A percentile compares a stretch with the other conserved stretches of the same genome.
Evolutionary conservation across 2,888 invertebrate genomes (phyloP).

Genomic region (Rutpela maculata): DNA sequence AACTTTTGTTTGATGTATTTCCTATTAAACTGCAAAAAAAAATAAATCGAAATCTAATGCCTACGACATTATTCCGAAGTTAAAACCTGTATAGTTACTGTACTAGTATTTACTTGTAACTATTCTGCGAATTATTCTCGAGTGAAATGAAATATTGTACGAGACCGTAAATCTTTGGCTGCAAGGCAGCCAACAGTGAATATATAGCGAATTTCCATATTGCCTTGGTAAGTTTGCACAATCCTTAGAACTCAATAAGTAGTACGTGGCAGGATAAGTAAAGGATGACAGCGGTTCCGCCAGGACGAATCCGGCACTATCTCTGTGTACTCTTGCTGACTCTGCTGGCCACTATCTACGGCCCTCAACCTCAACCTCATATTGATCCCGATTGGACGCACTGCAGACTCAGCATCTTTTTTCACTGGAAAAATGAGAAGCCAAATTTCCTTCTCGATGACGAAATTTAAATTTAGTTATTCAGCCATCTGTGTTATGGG

Average conservation of each 20-base stretch:
- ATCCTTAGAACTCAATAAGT: slow-evolving; percentile 49
- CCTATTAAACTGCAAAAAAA: too few relatives aligned
- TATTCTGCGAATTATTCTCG: neutral
- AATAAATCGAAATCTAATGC: too few relatives aligned
- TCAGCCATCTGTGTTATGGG: neutral
- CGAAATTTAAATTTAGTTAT: neutral
- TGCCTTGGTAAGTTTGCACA: slow-evolving; percentile 18
- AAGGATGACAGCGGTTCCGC: slow-evolving; percentile 48
- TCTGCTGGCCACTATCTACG: slow-evolving; percentile 54
- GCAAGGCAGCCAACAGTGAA: slow-evolving; percentile 8
- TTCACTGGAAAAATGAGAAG: slow-evolving; percentile 26
- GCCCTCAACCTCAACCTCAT: slow-evolving; percentile 50
- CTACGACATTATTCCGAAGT: too few relatives aligned
- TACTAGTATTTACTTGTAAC: slow-evolving; percentile 11
- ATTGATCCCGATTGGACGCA: slow-evolving; percentile 55
- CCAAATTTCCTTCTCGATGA: slow-evolving; percentile 10
- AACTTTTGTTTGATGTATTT: too few relatives aligned
- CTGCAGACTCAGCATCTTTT: slow-evolving; percentile 52
- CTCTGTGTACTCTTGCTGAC: slow-evolving; percentile 48
- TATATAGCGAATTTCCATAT: slow-evolving; percentile 18
- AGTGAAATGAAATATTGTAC: slow-evolving; percentile 5
- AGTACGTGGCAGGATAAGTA: slow-evolving; percentile 49
- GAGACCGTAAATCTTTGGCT: slow-evolving; percentile 1
- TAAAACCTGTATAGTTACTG: too few relatives aligned
- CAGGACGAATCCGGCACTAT: slow-evolving; percentile 42